These are phyloP conservation scores for Drosophila barbarae DNA, from an alignment of 2,888 invertebrate genomes.

Conservation along the genomic window DNA sequence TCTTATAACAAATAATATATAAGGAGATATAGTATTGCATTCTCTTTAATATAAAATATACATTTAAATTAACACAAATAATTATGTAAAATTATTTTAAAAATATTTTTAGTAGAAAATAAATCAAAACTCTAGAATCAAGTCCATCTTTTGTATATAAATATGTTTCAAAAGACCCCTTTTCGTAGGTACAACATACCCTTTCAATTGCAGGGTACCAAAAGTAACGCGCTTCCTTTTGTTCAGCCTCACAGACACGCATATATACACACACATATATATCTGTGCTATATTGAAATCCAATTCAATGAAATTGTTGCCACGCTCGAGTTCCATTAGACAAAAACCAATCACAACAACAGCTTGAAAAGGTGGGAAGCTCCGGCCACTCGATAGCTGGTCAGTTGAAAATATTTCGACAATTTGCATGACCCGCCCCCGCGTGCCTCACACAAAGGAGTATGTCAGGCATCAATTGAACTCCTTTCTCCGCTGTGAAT, in stretches of 20 bases:
- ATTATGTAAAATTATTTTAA: neutral
- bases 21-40: neutral
- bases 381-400: constrained; percentile 65
- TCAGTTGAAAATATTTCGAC: constrained; percentile 74
- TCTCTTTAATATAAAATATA: neutral
- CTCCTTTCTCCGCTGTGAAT: constrained; percentile 61
- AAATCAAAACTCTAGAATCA: no score
- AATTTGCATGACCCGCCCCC: constrained; percentile 64
- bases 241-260: constrained; percentile 13
- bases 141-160: neutral
- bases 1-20: neutral
- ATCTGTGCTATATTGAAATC: constrained; percentile 73
- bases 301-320: constrained; percentile 75
- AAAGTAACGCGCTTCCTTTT: constrained; percentile 49
- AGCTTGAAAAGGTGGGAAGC: constrained; percentile 47
- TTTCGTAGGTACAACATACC: neutral
- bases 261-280: neutral
- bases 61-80: neutral
- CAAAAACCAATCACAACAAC: constrained; percentile 76
- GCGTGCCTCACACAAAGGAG: constrained; percentile 59
- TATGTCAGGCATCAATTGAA: constrained; percentile 74
- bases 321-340: constrained; percentile 78
- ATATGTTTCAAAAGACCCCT: neutral
- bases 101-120: no score
- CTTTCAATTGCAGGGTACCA: neutral